These are phyloP conservation scores for Zosterops hypoxanthus DNA, from an alignment of 2,113 vertebrate species.

Conservation along the genomic window DNA sequence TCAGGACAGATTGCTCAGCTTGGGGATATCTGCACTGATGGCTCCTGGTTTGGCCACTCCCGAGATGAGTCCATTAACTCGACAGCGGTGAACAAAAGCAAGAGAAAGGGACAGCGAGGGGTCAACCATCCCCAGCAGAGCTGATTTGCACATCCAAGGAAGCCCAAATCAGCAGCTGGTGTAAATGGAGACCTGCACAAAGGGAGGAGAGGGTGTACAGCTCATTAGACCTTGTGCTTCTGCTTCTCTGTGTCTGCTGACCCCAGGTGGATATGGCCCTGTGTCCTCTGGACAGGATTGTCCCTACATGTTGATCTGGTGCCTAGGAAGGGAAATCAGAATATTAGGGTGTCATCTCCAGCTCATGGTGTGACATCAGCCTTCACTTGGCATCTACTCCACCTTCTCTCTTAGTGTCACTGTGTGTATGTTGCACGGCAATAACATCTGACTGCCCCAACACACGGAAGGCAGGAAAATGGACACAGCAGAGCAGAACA, in stretches of 20 bases:
- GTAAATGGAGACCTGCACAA: not conserved
- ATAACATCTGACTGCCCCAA: not conserved
- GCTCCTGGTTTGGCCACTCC: slow-evolving; percentile 32
- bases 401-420: not conserved
- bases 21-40: slow-evolving; percentile 56
- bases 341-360: not conserved
- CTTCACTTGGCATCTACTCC: rapidly evolving
- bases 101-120: not conserved
- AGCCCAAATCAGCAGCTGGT: not conserved
- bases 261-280: not conserved
- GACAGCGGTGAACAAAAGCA: not conserved
- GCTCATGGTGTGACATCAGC: not conserved
- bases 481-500: not conserved
- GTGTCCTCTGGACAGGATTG: not conserved
- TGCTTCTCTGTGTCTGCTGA: not conserved
- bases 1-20: slow-evolving; percentile 59
- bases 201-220: not conserved
- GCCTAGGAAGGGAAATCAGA: not conserved
- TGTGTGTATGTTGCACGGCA: not conserved
- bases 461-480: not conserved
- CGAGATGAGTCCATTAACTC: slow-evolving; percentile 64
- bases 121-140: not conserved
- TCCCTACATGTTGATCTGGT: not conserved
- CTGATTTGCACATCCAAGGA: not conserved
- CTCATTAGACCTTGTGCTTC: not conserved